Base-by-base conservation (phyloP, 2,888 invertebrate genomes). In the Priocnemis perturbator region DNA sequence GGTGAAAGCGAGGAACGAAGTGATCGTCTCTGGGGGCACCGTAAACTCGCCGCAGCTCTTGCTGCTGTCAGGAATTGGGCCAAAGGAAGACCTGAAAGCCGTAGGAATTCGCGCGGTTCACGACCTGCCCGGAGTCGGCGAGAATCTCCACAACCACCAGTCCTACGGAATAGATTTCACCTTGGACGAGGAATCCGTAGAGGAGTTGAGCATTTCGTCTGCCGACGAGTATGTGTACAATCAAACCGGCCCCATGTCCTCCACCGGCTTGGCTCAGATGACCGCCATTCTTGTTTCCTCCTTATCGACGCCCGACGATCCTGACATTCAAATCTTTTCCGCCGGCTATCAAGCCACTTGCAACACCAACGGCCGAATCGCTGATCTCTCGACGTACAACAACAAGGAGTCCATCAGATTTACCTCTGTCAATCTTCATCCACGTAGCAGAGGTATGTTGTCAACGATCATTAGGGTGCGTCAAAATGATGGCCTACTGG, bases 141-240 rank as follows among this genome's bases (percentile, higher is more conserved):
- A 92, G 82, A 94, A 94, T 83, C 87, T 94, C 0, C 93, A 93
- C 74, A 94, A 94, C 82, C 94, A 94, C 73, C 92, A 93, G 0
- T 92, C 93, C 0, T 92, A 91, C 26, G 89, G 88, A 4, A 69
- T 94, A 1, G 90, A 90, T 53, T 94, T 92, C 79, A 88, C 88
- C 0, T 73, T 93, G 71, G 90, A 91, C 64, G 89, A 90, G n/a
- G 86, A 88, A 0, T 87, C 23, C 0, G 37, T 48, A 3, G 2
- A 44, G 1, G 90, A 91, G 50, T 82, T 93, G 62, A 90, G 91
- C 71, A 91, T 92, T 91, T 88, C 90, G 0, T 89, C 90, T 0
- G 92, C 91, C 2, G 87, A 91, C 79, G 89, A 91, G 57, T 94
- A 93, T 81, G 0, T 85, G 0, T 5, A 91, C 67, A 90, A 91